A percentile compares a stretch with the other conserved stretches of the same genome.
These are phyloP conservation scores for Cydia amplana DNA, from an alignment of 1,140 invertebrate genomes.

Conservation along the genomic window DNA sequence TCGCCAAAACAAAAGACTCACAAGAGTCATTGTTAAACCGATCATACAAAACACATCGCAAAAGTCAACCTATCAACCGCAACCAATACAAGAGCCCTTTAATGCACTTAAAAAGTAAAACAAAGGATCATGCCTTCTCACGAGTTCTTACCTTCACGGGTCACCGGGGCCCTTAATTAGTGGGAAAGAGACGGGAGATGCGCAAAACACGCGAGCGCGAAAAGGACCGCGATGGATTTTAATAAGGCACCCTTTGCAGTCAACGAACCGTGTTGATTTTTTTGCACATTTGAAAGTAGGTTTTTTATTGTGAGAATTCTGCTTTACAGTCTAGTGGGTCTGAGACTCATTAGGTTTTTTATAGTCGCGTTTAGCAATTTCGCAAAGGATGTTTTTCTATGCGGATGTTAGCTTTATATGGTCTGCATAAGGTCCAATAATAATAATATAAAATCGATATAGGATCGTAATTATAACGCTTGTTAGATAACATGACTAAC, in stretches of 20 bases:
- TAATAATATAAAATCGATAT: background rate
- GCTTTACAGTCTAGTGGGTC: constrained; percentile 65
- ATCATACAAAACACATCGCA: constrained; percentile 37
- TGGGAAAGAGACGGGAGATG: constrained; percentile 48
- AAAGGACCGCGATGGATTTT: constrained; percentile 51
- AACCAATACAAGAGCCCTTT: constrained; percentile 49
- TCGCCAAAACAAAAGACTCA: background rate
- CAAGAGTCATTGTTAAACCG: background rate
- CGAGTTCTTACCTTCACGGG: constrained; percentile 64
- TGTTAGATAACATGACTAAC: background rate
- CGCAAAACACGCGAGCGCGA: constrained; percentile 37
- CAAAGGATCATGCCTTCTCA: constrained; percentile 75
- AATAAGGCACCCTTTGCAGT: constrained; percentile 63
- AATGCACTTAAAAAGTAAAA: constrained; percentile 64
- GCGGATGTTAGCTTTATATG: background rate
- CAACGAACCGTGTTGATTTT: constrained; percentile 65
- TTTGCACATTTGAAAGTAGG: constrained; percentile 52
- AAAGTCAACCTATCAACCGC: constrained; percentile 55
- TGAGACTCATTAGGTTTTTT: constrained; percentile 23
- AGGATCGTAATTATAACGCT: background rate
- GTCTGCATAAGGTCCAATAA: background rate
- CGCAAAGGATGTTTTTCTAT: background rate
- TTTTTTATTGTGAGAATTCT: constrained; percentile 55
- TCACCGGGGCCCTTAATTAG: constrained; percentile 73
- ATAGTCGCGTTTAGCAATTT: background rate